These are phyloP conservation scores for Jordanella pulchra DNA, from an alignment of 2,797 vertebrate genomes.

Conservation along the genomic window DNA sequence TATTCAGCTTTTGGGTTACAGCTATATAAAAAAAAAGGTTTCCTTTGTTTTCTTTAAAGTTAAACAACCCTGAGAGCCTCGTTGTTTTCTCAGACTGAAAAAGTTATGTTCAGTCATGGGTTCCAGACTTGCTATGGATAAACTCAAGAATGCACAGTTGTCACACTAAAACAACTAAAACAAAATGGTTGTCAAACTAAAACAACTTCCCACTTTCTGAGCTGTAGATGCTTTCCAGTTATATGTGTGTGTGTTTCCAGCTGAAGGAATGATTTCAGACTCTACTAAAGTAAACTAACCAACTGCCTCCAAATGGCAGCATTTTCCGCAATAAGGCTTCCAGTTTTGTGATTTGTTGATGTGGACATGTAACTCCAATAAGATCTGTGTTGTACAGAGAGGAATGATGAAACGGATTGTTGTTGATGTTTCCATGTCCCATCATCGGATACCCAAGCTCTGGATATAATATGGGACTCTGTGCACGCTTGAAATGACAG, in stretches of 20 bases:
- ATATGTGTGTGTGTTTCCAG: conserved; percentile 31
- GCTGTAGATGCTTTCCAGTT: conserved; percentile 15
- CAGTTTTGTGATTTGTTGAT: conserved; percentile 47
- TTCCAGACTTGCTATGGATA: conserved; percentile 31
- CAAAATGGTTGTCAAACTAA: conserved; percentile 26
- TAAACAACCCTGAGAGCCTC: conserved; percentile 2
- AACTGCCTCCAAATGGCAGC: conserved; percentile 23
- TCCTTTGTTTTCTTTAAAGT: not conserved
- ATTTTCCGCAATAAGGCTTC: conserved; percentile 19
- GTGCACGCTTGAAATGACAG: conserved; percentile 21
- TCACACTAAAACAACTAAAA: conserved; percentile 33
- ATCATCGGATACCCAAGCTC: conserved; percentile 50
- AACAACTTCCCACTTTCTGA: conserved; percentile 24
- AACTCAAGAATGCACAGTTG: conserved; percentile 31
- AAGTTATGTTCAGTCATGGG: conserved; percentile 1
- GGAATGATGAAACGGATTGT: conserved; percentile 48
- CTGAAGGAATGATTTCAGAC: conserved; percentile 44
- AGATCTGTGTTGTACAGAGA: conserved; percentile 60
- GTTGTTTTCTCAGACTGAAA: conserved; percentile 18
- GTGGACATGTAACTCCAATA: conserved; percentile 51
- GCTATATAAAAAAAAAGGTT: not conserved
- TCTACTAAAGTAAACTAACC: conserved; percentile 20
- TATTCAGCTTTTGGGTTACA: not conserved
- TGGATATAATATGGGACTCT: conserved; percentile 23
- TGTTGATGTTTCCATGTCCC: conserved; percentile 43